Evolutionary conservation across 2,888 invertebrate genomes (phyloP).

Genomic region (Graphium colonna): DNA sequence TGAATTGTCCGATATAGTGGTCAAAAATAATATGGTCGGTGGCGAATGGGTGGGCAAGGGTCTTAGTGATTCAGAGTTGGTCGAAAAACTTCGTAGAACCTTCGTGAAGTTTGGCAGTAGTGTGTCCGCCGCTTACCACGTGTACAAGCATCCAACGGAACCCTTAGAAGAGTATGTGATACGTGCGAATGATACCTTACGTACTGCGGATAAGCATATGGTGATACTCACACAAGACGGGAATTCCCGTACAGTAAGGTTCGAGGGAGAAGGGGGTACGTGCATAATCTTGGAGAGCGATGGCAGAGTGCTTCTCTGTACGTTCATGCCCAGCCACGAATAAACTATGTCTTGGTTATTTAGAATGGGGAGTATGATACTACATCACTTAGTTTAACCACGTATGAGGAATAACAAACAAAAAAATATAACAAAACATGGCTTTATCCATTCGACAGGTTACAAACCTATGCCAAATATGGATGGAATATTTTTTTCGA

Average conservation of each 20-base stretch:
- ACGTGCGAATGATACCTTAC: constrained; percentile 29
- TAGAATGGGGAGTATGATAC: no score
- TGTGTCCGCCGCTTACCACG: constrained; percentile 17
- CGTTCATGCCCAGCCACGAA: constrained; percentile 23
- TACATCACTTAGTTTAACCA: neutral
- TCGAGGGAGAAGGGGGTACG: constrained; percentile 19
- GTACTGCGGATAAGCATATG: neutral
- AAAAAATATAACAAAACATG: no score
- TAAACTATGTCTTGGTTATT: no score
- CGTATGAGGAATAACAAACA: no score
- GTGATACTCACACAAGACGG: constrained; percentile 28
- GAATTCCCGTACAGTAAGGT: constrained; percentile 25
- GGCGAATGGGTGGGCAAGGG: constrained; percentile 16
- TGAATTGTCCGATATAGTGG: constrained; percentile 22
- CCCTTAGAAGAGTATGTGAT: constrained; percentile 26
- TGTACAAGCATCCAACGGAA: constrained; percentile 30
- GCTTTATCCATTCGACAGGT: no score
- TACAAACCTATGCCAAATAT: no score
- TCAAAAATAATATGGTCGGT: constrained; percentile 29
- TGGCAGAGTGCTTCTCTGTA: constrained; percentile 29
- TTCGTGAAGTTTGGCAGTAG: constrained; percentile 29
- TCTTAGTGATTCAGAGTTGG: constrained; percentile 19
- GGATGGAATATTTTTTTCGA: no score
- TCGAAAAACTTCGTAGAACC: no score
- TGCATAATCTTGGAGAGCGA: constrained; percentile 28